Percentiles rank a stretch among this genome's conserved stretches.
These are phyloP conservation scores for Digitonthophagus gazella DNA, from an alignment of 2,888 invertebrate genomes.

Conservation along the genomic window DNA sequence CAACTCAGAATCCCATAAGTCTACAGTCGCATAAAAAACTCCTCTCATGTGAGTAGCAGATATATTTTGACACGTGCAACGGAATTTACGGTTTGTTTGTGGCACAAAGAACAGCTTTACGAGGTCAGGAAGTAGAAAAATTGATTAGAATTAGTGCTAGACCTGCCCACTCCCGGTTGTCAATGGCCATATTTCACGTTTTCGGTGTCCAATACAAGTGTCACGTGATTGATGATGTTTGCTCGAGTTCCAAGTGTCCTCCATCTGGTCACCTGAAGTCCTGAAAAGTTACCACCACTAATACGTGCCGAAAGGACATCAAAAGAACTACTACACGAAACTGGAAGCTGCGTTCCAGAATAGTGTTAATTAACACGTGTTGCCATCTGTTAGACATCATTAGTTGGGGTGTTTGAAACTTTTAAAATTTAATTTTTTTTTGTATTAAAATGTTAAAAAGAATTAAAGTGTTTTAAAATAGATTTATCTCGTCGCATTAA, in stretches of 20 bases:
- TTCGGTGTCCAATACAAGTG: conserved; percentile 11
- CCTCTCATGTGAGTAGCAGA: too few species aligned
- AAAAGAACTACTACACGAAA: neutral
- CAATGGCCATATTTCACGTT: conserved; percentile 19
- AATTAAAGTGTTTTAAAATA: neutral
- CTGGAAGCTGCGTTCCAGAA: conserved; percentile 11
- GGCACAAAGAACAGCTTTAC: neutral
- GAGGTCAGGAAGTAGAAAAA: neutral
- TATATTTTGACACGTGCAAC: neutral
- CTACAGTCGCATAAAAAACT: too few species aligned
- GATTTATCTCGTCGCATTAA: neutral
- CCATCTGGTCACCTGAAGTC: conserved; percentile 29
- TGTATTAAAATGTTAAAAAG: neutral
- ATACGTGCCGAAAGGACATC: neutral
- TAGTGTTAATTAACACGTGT: conserved; percentile 40
- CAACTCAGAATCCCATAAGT: too few species aligned
- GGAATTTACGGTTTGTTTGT: neutral
- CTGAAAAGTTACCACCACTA: conserved; percentile 8
- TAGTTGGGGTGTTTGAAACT: conserved; percentile 24
- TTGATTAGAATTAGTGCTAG: neutral
- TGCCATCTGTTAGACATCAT: conserved; percentile 40
- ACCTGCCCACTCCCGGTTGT: neutral
- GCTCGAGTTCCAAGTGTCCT: conserved; percentile 24
- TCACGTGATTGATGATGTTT: conserved; percentile 20
- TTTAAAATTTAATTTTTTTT: neutral